These are phyloP conservation scores for Nibea coibor DNA, from an alignment of 2,113 vertebrate species.

Conservation along the genomic window DNA sequence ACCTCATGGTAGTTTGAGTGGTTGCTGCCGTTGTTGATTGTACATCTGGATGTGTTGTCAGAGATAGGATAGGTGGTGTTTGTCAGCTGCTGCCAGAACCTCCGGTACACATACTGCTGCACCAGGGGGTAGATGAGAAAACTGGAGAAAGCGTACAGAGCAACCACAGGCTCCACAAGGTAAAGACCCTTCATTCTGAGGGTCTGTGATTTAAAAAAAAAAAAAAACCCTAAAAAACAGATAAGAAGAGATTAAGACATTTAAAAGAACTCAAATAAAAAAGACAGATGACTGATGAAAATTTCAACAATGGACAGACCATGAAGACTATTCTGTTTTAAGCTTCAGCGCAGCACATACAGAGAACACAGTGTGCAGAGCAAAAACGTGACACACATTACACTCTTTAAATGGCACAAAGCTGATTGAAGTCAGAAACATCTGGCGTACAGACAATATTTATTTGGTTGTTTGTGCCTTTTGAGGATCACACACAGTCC, in stretches of 20 bases:
- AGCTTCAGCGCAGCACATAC: not conserved
- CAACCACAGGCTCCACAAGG: constrained; percentile 90
- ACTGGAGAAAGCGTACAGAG: constrained; percentile 86
- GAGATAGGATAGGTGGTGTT: constrained; percentile 84
- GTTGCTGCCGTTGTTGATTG: constrained; percentile 62
- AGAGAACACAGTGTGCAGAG: not conserved
- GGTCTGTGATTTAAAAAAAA: not conserved
- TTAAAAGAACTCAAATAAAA: not conserved
- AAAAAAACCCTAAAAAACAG: constrained; percentile 1
- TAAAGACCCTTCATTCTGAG: constrained; percentile 84
- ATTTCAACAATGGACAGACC: too few species aligned
- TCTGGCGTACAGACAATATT: not conserved
- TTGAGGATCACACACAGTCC: not conserved
- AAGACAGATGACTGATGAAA: not conserved
- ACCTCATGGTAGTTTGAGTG: constrained; percentile 71
- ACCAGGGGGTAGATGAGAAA: constrained; percentile 83
- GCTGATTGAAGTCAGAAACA: not conserved
- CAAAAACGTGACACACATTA: not conserved
- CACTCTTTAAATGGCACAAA: not conserved
- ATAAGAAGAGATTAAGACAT: not conserved
- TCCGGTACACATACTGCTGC: constrained; percentile 91
- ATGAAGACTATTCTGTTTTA: not conserved
- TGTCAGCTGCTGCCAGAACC: constrained; percentile 88
- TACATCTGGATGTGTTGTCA: constrained; percentile 83
- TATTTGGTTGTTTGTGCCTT: not conserved